Evolutionary conservation across 2,888 invertebrate genomes (phyloP), one percentile per base, ranked within the genome.

Genomic region (Chymomyza amoena): DNA sequence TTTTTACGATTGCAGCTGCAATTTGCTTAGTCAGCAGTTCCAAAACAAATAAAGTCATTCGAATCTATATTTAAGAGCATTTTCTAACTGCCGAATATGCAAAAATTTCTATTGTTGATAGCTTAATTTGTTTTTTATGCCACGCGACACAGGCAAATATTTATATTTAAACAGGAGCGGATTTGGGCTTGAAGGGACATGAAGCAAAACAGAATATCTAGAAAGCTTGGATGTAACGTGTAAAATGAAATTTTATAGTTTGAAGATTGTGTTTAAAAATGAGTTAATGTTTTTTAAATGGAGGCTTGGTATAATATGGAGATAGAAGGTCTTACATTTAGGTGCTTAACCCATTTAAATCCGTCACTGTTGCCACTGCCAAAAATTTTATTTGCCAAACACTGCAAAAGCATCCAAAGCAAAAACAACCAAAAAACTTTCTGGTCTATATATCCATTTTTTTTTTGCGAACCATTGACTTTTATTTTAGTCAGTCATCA

Each of bases 111-210:
- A 54, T 50, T 45, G 39, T 60, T 70, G 66, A 88, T 73, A 78
- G 89, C 84, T 89, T 89, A 87, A 89, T 84, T 82, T 85, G 75
- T 68, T 87, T 89, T 89, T 75, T 78, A 89, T 88, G 67, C 63
- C 10, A 64, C 32, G 32, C 32, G 45, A 50, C 16, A 0, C 16
- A 36, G 7, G 5, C 50, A 62, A 51, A 2, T 51, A 51, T 25
- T 28, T 32, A 7, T 32, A 32, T 32, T 32, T 32, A 32, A 32
- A 32, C 32, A 32, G 32, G 7, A 32, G 32, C 32, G 32, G 6
- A 32, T 32, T 32, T 32, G 7, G 32, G 32, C 1, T 7, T 32
- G 9, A 32, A 32, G 32, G 32, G 32, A 4, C 9, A 32, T 6
- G 32, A 0, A 32, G 25, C 25, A 25, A 20, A 20, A 20, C 20